A percentile compares a stretch with the other conserved stretches of the same genome.
phyloP scores from a whole-genome alignment of 2,797 vertebrate species.

The Nannoperca australis region DNA sequence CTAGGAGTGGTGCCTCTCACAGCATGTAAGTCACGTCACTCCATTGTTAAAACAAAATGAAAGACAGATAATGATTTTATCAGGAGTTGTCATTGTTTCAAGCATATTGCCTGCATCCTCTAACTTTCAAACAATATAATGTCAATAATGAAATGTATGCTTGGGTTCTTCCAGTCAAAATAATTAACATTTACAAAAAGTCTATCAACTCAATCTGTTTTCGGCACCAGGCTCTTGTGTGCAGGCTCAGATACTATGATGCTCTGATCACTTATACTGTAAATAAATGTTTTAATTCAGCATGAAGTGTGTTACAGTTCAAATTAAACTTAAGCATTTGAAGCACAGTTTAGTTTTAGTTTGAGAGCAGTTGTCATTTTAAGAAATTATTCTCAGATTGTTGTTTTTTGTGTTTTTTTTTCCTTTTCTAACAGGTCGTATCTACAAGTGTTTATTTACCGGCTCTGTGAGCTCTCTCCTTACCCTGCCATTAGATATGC shows the following conservation, averaged over 20 bases:
- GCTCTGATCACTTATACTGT: neutral
- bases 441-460: constrained; percentile 99
- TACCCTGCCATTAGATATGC: constrained; percentile 97
- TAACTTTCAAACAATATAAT: neutral
- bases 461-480: constrained; percentile 98
- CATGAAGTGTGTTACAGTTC: neutral
- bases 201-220: neutral
- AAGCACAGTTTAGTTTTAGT: neutral
- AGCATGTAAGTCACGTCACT: constrained; percentile 90
- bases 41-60: neutral
- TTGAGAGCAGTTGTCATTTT: neutral
- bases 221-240: neutral
- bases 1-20: constrained; percentile 97
- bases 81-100: neutral
- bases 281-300: constrained; percentile 9
- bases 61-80: neutral
- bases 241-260: too few species aligned
- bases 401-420: constrained; percentile 16
- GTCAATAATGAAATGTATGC: neutral
- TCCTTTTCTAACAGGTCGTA: constrained; percentile 89
- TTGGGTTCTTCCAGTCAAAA: neutral
- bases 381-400: neutral
- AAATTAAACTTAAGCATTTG: neutral
- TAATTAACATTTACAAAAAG: neutral
- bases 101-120: neutral